Percentiles rank a stretch among this genome's conserved stretches.
Evolutionary conservation across 1,140 invertebrate species (phyloP).

Genomic region (Sycophila sp.): DNA sequence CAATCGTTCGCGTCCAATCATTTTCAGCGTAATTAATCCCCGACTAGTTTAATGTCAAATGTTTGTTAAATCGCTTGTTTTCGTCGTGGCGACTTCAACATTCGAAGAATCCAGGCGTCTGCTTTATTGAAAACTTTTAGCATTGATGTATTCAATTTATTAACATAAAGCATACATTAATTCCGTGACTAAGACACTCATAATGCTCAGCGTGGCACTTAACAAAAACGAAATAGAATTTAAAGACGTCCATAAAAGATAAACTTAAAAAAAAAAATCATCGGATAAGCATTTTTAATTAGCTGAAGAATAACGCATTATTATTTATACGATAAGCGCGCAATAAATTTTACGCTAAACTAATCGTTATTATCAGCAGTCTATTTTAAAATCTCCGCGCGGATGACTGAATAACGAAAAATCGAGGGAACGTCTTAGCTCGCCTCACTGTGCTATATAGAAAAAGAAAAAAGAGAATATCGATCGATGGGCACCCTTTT

Average conservation of each 20-base stretch:
- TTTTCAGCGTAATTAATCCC: not conserved
- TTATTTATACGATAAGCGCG: too few species aligned
- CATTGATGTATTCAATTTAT: constrained; percentile 21
- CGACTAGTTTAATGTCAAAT: not conserved
- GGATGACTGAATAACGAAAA: not conserved
- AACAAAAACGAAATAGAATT: constrained; percentile 3
- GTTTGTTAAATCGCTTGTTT: not conserved
- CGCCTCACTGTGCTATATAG: too few species aligned
- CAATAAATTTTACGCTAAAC: too few species aligned
- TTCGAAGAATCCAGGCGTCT: not conserved
- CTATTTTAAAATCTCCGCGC: not conserved
- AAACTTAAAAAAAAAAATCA: too few species aligned
- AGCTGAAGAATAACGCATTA: too few species aligned
- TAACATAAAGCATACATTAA: constrained; percentile 17
- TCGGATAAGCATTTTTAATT: constrained; percentile 13
- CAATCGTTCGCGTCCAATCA: not conserved
- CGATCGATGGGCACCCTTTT: too few species aligned
- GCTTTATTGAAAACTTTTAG: not conserved
- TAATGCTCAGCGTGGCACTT: not conserved
- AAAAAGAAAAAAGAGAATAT: too few species aligned
- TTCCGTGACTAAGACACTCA: constrained; percentile 5
- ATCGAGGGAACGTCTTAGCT: too few species aligned
- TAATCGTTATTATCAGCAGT: not conserved
- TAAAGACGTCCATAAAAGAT: not conserved
- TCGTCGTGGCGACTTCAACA: not conserved